These are phyloP conservation scores for Paelopatides confundens DNA, from an alignment of 53 echinoderm and acorn worm species.

Conservation along the genomic window DNA sequence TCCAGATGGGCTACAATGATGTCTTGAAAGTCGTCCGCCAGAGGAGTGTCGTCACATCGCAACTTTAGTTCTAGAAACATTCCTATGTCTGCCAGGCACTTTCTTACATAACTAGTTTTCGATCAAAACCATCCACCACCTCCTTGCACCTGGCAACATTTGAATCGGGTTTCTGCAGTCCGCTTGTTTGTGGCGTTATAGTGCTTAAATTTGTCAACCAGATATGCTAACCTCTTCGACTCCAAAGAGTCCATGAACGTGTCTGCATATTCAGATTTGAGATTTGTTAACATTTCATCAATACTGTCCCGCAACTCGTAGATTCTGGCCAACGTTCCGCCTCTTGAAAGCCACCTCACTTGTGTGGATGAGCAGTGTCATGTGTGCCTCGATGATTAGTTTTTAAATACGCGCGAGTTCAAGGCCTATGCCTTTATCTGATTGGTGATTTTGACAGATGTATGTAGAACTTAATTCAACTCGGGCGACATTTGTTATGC, in stretches of 20 bases:
- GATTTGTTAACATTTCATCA: no score
- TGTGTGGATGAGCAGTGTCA: neutral
- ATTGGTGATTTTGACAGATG: neutral
- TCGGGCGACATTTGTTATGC: neutral
- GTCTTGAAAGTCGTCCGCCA: no score
- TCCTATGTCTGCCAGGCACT: no score
- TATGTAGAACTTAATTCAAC: neutral
- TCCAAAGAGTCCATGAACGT: no score
- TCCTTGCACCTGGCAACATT: neutral
- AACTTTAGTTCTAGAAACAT: no score
- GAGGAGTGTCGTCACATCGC: no score
- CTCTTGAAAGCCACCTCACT: neutral
- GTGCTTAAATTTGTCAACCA: no score
- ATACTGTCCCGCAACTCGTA: conserved; percentile 2
- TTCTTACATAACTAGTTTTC: neutral
- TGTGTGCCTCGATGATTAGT: neutral
- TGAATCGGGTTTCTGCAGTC: neutral
- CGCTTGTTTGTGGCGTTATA: neutral
- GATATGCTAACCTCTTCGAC: no score
- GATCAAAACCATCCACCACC: neutral
- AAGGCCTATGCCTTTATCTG: neutral
- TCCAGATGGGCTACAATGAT: neutral
- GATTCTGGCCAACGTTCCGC: neutral
- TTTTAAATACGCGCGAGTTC: neutral
- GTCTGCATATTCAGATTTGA: no score